Percentiles rank a stretch among this genome's conserved stretches.
Evolutionary conservation across 2,888 invertebrate species (phyloP).

Genomic region (Pandemis cinnamomeana): DNA sequence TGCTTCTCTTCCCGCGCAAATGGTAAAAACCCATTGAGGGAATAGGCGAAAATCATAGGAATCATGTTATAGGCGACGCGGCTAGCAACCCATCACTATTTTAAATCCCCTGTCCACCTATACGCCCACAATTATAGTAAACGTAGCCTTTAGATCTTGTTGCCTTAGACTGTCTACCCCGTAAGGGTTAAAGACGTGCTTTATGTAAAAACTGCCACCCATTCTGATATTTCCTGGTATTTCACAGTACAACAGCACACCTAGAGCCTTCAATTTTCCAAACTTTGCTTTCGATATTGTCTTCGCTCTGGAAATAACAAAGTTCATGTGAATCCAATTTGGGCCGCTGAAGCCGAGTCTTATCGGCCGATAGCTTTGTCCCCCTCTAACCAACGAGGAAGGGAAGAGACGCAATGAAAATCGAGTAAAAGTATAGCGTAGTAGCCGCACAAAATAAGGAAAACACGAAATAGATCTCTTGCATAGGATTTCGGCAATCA

Average conservation of each 20-base stretch:
- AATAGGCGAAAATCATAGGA: too few species aligned
- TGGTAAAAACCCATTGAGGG: too few species aligned
- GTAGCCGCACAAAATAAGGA: conserved; percentile 14
- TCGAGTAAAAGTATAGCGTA: neutral
- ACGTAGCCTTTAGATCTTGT: too few species aligned
- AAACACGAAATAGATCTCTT: conserved; percentile 23
- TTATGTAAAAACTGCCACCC: too few species aligned
- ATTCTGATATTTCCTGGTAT: neutral
- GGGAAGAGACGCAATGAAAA: neutral
- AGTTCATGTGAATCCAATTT: conserved; percentile 27
- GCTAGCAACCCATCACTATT: too few species aligned
- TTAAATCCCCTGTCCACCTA: too few species aligned
- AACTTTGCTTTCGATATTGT: conserved; percentile 16
- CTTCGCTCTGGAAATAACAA: conserved; percentile 16
- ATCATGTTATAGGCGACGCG: too few species aligned
- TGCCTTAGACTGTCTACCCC: too few species aligned
- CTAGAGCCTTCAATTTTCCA: conserved; percentile 18
- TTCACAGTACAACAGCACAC: neutral
- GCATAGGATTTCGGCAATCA: conserved; percentile 27
- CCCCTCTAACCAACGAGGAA: neutral
- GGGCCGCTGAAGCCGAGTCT: neutral
- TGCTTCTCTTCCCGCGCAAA: too few species aligned
- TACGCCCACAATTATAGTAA: too few species aligned
- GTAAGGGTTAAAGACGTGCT: too few species aligned
- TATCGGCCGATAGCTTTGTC: neutral